phyloP scores from a whole-genome alignment of 2,888 invertebrate species.

The Eupeodes luniger region DNA sequence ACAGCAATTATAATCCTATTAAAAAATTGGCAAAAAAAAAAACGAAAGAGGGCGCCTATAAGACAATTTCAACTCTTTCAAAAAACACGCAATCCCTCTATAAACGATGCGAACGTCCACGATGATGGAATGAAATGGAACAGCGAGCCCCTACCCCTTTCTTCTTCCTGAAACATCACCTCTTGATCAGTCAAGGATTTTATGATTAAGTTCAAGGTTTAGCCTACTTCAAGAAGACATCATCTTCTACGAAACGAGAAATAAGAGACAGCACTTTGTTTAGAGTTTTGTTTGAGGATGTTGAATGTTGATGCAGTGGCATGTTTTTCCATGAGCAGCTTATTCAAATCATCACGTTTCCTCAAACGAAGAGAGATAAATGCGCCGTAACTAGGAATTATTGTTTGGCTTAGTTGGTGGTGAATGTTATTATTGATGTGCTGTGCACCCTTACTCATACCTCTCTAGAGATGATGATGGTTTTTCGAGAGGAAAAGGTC shows the following conservation, averaged over 20 bases:
- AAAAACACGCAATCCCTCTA: conserved; percentile 62
- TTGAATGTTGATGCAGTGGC: conserved; percentile 43
- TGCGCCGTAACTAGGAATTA: conserved; percentile 68
- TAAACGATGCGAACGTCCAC: too few relatives aligned
- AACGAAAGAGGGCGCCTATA: conserved; percentile 61
- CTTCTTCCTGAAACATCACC: background rate
- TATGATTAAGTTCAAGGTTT: conserved; percentile 68
- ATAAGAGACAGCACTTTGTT: conserved; percentile 1
- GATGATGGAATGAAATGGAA: conserved; percentile 16
- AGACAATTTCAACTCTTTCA: conserved; percentile 51
- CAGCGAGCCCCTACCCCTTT: background rate
- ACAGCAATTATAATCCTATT: conserved; percentile 72
- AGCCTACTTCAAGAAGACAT: conserved; percentile 53
- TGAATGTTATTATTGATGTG: conserved; percentile 58
- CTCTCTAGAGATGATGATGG: background rate
- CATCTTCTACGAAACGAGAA: background rate
- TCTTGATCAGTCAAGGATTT: conserved; percentile 49
- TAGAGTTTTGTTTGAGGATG: background rate
- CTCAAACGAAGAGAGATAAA: conserved; percentile 48
- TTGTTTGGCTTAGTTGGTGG: conserved; percentile 47
- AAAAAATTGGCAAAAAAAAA: conserved; percentile 55
- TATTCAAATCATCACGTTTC: conserved; percentile 75
- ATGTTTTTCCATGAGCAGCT: conserved; percentile 60
- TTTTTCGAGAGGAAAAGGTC: conserved; percentile 60
- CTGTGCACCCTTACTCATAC: conserved; percentile 18